Percentiles rank a stretch among this genome's conserved stretches.
phyloP scores from a whole-genome alignment of 2,113 vertebrate genomes.

The Brevimyrus niger region DNA sequence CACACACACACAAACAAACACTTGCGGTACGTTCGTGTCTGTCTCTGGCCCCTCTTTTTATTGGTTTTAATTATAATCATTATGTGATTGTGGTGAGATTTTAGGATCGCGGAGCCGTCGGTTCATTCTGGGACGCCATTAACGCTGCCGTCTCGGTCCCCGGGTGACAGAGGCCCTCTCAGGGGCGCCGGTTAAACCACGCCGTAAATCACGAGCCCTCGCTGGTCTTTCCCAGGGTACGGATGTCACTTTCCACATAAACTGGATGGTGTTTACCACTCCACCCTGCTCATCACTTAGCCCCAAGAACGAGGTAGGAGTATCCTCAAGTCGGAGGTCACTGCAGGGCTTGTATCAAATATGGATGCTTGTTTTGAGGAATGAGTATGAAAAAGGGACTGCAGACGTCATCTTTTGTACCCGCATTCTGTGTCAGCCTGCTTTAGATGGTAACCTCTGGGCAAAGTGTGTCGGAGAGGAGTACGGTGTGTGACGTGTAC shows the following conservation, averaged over 20 bases:
- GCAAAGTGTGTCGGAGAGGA: conserved; percentile 11
- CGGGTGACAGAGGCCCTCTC: not conserved
- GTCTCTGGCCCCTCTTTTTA: not conserved
- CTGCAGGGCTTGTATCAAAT: not conserved
- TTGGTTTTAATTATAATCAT: conserved; percentile 5
- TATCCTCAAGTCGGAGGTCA: not conserved
- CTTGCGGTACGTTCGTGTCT: not conserved
- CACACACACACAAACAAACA: not conserved
- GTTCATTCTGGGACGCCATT: not conserved
- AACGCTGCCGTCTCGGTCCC: not conserved
- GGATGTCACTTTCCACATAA: not conserved
- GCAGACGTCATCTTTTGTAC: not conserved
- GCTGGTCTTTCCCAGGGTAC: not conserved
- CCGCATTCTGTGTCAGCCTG: conserved; percentile 10
- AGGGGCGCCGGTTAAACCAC: not conserved
- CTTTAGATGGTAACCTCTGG: conserved; percentile 26
- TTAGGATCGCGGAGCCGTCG: not conserved
- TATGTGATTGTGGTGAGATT: not conserved
- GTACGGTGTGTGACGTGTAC: not conserved
- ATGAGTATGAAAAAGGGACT: not conserved
- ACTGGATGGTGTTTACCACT: not conserved
- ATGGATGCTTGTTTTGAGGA: not conserved
- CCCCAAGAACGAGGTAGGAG: not conserved
- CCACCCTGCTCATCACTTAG: not conserved
- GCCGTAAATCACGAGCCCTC: not conserved